phyloP scores from a whole-genome alignment of 2,113 vertebrate genomes.

The Ornithorhynchus anatinus region DNA sequence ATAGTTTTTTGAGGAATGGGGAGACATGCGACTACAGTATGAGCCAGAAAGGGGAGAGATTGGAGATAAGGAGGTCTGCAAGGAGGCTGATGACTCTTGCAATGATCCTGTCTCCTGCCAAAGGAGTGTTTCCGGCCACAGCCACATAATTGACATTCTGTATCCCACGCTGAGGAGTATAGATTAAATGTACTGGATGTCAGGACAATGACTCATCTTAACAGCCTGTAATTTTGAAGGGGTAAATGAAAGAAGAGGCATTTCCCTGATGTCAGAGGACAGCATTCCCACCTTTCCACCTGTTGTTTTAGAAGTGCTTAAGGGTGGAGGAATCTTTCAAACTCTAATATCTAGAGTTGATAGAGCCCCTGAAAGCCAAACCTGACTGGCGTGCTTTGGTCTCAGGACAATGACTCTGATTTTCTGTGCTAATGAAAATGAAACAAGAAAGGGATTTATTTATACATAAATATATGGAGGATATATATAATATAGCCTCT shows the following conservation, averaged over 20 bases:
- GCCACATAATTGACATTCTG: rapidly evolving
- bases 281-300: background rate
- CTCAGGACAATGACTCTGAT: background rate
- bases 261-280: background rate
- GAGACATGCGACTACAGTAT: no score
- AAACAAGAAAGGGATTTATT: background rate
- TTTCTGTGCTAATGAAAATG: constrained; percentile 29
- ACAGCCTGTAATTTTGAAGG: constrained; percentile 1
- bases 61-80: no score
- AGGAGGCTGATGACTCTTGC: no score
- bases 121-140: background rate
- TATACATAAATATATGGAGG: no score
- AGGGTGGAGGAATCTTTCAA: background rate
- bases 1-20: no score
- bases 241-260: constrained; percentile 14
- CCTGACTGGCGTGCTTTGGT: background rate
- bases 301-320: constrained; percentile 15
- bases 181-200: background rate
- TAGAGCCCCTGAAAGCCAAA: background rate
- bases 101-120: background rate
- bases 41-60: no score
- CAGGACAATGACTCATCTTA: constrained; percentile 3
- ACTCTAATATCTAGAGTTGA: background rate
- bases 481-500: no score
- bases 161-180: background rate